phyloP scores from a whole-genome alignment of 2,113 vertebrate genomes.

The Paratilapia polleni region DNA sequence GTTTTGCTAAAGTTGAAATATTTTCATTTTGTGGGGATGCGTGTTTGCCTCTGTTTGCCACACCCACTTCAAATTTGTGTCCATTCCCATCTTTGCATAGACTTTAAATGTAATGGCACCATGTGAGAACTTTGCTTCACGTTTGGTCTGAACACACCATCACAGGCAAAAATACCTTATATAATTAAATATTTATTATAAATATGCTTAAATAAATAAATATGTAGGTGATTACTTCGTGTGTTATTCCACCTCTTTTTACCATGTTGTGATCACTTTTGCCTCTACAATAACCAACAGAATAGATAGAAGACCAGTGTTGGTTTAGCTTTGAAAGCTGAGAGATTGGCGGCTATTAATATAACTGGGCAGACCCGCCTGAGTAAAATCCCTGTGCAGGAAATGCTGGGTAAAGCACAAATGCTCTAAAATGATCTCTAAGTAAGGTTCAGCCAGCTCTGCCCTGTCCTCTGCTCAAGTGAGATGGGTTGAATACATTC shows the following conservation, averaged over 20 bases:
- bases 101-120: not conserved
- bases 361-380: not conserved
- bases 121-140: not conserved
- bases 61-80: not conserved
- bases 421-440: constrained; percentile 15
- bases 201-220: too few species aligned
- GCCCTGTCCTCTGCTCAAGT: not conserved
- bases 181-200: not conserved
- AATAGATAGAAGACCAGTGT: not conserved
- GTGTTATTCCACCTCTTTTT: too few species aligned
- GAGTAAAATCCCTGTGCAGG: not conserved
- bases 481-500: constrained; percentile 1
- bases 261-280: too few species aligned
- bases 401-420: constrained; percentile 9
- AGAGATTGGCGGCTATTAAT: not conserved
- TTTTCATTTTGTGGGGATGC: not conserved
- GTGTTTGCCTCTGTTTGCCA: not conserved
- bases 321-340: not conserved
- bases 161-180: not conserved
- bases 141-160: not conserved
- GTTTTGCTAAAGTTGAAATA: not conserved
- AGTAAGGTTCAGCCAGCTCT: not conserved
- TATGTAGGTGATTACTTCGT: too few species aligned
- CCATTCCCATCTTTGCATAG: not conserved
- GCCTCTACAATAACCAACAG: not conserved